phyloP scores from a whole-genome alignment of 1,140 invertebrate genomes.

The Copidosoma floridanum region DNA sequence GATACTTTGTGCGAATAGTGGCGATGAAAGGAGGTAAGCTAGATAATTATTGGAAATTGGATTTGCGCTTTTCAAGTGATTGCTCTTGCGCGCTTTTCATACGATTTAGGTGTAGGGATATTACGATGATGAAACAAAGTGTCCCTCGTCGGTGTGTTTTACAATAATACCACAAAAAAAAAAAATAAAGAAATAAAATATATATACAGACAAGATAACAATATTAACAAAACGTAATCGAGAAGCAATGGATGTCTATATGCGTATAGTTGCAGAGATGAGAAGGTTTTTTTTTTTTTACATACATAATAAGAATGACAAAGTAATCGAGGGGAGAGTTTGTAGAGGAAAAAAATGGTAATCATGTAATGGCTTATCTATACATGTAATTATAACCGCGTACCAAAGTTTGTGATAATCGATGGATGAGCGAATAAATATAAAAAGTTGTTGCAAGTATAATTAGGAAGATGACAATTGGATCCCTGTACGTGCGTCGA shows the following conservation, averaged over 20 bases:
- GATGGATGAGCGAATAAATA: constrained; percentile 2
- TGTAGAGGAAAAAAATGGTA: not conserved
- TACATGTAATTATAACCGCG: constrained; percentile 7
- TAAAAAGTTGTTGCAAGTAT: not conserved
- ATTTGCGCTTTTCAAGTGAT: too few relatives aligned
- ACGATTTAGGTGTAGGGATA: too few relatives aligned
- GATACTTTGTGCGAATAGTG: too few relatives aligned
- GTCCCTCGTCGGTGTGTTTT: not conserved
- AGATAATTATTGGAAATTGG: too few relatives aligned
- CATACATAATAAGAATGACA: too few relatives aligned
- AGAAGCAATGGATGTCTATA: not conserved
- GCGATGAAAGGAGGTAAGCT: too few relatives aligned
- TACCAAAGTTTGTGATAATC: constrained; percentile 15
- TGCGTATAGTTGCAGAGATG: not conserved
- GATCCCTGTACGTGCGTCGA: constrained; percentile 4
- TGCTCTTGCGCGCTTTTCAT: too few relatives aligned
- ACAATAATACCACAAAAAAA: not conserved
- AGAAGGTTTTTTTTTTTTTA: too few relatives aligned
- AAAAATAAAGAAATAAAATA: not conserved
- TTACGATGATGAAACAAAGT: too few relatives aligned
- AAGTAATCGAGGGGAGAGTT: too few relatives aligned
- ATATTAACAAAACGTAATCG: not conserved
- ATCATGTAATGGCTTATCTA: too few relatives aligned
- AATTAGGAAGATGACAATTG: not conserved
- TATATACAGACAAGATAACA: too few relatives aligned